Evolutionary conservation across 2,888 invertebrate genomes (phyloP), one percentile per base, ranked within the genome.

Genomic region (Drosophila leonis): DNA sequence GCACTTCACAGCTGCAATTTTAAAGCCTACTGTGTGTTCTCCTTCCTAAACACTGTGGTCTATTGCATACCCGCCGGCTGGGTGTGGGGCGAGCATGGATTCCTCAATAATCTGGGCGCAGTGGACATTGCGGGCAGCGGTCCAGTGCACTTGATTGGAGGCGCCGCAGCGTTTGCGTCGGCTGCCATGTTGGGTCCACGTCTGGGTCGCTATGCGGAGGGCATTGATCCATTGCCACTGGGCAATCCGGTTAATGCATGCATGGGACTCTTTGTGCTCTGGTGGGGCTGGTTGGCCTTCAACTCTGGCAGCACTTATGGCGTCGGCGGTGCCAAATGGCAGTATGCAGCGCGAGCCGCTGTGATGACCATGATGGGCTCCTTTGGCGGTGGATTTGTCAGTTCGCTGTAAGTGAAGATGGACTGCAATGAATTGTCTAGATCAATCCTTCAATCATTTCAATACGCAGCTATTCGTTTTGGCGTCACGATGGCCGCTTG

Each of bases 261-360:
- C 33, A 96, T 98, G 95, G 98, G 98, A 0, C 95, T 98, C 13
- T 98, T 98, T 90, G 98, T 98, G 42, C 93, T 98, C 0, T 98
- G 98, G 98, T 98, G 98, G 98, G 98, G 98, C 0, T 98, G 98
- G 98, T 94, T 98, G 61, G 98, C 98, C 0, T 98, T 98, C 91
- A 98, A 98, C 93, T 98, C 98, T 57, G 98, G 98, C 15, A 97
- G 97, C 80, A 97, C 97, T 55, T 97, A 97, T 88, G 97, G 97
- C 64, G 95, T 93, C 2, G 93, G 96, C 73, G 97, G 97, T 0
- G 95, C 96, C 7, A 97, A 97, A 92, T 98, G 98, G 98, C 96
- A 97, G 91, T 97, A 97, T 90, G 97, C 98, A 0, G 97, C 97
- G 0, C 94, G 97, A 51, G 97, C 98, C 0, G 97, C 98, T 0